These are phyloP conservation scores for Gracilinanus agilis DNA, from an alignment of 2,113 vertebrate species.

Conservation along the genomic window DNA sequence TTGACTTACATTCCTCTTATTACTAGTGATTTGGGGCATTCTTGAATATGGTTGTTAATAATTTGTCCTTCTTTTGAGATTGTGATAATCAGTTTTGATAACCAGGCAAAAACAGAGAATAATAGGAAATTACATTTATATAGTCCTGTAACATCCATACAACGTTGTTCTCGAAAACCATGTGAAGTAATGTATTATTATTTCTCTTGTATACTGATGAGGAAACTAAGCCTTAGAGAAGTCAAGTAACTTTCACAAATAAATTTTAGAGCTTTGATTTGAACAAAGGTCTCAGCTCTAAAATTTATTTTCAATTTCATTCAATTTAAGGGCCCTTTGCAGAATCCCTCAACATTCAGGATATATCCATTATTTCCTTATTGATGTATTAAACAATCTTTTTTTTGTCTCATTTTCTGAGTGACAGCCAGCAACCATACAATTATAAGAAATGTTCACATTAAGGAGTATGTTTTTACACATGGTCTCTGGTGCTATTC, in stretches of 20 bases:
- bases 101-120: not conserved
- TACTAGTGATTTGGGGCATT: not conserved
- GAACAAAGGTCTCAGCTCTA: not conserved
- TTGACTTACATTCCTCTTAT: not conserved
- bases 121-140: not conserved
- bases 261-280: not conserved
- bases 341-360: not conserved
- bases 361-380: not conserved
- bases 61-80: not conserved
- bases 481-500: not conserved
- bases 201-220: not conserved
- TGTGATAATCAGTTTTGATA: not conserved
- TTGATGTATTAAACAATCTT: not conserved
- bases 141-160: not conserved
- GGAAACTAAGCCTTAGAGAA: not conserved
- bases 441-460: not conserved
- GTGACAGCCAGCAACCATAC: not conserved
- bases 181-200: not conserved
- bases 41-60: not conserved
- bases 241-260: not conserved
- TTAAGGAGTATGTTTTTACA: not conserved
- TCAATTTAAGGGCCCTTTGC: not conserved
- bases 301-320: not conserved
- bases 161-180: not conserved
- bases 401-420: not conserved